phyloP scores from a whole-genome alignment of 2,797 vertebrate genomes.

The Spinibarbus caldwelli region DNA sequence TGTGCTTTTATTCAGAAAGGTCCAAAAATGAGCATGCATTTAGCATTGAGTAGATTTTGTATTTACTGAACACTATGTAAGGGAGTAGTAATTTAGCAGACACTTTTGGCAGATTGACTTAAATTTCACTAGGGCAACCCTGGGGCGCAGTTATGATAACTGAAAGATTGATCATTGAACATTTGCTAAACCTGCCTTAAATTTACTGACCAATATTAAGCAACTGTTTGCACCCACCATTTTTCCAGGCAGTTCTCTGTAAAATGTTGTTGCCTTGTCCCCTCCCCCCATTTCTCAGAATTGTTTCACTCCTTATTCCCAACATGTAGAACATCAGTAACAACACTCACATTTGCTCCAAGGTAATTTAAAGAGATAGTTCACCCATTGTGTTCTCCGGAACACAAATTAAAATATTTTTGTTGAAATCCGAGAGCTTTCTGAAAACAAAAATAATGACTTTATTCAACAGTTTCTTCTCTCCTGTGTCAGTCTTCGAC shows the following conservation, averaged over 20 bases:
- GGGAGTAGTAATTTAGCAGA: neutral
- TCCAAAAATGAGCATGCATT: neutral
- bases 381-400: neutral
- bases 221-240: neutral
- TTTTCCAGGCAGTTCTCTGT: neutral
- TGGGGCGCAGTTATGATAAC: neutral
- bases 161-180: neutral
- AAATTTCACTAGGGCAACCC: neutral
- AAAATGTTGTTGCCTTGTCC: neutral
- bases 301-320: neutral
- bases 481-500: no score
- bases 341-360: neutral
- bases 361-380: neutral
- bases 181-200: neutral
- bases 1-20: neutral
- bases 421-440: neutral
- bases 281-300: neutral
- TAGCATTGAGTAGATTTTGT: neutral
- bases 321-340: neutral
- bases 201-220: neutral
- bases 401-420: neutral
- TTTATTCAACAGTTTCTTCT: no score
- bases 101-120: neutral
- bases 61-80: neutral
- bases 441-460: no score